A percentile compares a stretch with the other conserved stretches of the same genome.
These are phyloP conservation scores for Octomys mimax DNA, from an alignment of 2,797 vertebrate species.

Conservation along the genomic window DNA sequence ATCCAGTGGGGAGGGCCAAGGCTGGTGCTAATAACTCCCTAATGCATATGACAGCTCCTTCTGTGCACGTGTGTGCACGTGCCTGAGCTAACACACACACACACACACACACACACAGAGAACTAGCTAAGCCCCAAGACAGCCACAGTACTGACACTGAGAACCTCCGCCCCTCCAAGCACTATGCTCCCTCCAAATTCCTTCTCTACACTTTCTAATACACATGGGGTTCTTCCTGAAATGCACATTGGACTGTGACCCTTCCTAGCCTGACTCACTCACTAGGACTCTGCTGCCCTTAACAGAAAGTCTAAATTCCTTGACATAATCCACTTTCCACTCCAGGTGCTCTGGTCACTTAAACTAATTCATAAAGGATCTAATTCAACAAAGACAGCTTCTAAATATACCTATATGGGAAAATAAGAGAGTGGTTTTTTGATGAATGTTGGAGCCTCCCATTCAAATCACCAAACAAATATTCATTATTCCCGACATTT, in stretches of 20 bases:
- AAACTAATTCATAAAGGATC: not conserved
- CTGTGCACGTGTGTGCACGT: no score
- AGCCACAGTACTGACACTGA: not conserved
- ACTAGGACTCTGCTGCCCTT: not conserved
- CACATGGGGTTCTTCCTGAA: not conserved
- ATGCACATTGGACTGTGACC: no score
- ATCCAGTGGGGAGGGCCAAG: not conserved
- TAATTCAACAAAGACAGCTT: not conserved
- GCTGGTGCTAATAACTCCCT: not conserved
- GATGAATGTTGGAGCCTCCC: not conserved
- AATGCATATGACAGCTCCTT: not conserved
- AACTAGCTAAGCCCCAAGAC: not conserved
- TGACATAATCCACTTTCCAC: not conserved
- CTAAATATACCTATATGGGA: not conserved
- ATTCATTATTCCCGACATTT: not conserved
- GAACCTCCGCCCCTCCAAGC: not conserved
- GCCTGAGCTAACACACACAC: no score
- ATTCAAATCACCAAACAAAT: not conserved
- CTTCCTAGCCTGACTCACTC: not conserved
- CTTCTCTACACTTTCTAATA: not conserved
- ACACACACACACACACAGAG: not conserved
- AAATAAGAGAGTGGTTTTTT: not conserved
- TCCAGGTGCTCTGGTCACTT: not conserved
- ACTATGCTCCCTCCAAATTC: not conserved
- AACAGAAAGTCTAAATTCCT: not conserved